Evolutionary conservation across 2,113 vertebrate species (phyloP).

Genomic region (Erpornis zantholeuca): DNA sequence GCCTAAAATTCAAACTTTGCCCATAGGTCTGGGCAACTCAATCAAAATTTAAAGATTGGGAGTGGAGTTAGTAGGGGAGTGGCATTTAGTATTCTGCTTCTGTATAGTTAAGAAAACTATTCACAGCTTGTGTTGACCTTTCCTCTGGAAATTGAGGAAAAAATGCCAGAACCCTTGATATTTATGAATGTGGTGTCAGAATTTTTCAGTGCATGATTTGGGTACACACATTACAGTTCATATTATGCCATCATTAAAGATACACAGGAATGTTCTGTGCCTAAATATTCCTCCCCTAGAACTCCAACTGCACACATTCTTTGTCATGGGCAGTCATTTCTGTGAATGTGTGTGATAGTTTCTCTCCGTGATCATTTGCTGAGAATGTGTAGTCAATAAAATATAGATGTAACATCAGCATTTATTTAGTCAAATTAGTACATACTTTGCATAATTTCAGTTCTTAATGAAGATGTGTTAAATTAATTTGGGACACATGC

Average conservation of each 20-base stretch:
- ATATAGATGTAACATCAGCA: neutral
- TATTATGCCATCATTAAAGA: neutral
- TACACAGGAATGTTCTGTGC: neutral
- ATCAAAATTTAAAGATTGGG: neutral
- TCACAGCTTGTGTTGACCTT: neutral
- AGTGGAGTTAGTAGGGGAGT: neutral
- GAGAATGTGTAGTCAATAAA: neutral
- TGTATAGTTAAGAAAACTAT: neutral
- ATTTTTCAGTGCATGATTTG: neutral
- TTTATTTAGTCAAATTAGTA: neutral
- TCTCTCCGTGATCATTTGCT: neutral
- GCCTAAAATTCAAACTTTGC: neutral
- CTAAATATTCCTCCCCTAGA: neutral
- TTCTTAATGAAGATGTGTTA: neutral
- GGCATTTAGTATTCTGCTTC: neutral
- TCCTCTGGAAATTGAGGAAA: neutral
- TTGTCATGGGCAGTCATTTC: neutral
- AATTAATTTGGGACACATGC: neutral
- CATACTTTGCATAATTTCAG: neutral
- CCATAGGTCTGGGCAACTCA: neutral
- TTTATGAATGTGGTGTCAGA: neutral
- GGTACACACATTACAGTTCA: neutral
- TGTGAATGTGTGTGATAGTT: neutral
- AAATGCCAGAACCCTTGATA: neutral
- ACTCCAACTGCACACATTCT: neutral